Conservation (phyloP, 2,797 vertebrate species). For the Cossypha polioptera region DNA sequence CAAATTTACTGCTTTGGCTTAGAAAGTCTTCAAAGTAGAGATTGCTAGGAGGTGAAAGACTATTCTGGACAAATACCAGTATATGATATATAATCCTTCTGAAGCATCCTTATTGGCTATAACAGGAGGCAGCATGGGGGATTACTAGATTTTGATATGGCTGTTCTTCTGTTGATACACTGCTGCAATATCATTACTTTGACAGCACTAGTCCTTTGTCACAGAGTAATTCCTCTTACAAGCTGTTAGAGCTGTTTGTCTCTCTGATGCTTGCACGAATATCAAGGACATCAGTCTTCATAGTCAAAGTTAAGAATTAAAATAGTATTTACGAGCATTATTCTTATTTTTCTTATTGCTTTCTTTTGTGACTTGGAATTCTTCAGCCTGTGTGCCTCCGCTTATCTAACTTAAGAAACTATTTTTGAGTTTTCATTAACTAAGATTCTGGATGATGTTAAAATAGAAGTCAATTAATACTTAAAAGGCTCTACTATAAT, state of each 20-base stretch:
- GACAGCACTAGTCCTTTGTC: slow-evolving; percentile 7
- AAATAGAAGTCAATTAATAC: not conserved
- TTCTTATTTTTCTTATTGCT: slow-evolving; percentile 12
- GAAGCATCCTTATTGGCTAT: slow-evolving; percentile 18
- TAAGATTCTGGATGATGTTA: not conserved
- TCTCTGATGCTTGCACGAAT: slow-evolving; percentile 6
- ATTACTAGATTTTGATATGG: not conserved
- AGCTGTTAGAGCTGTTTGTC: slow-evolving; percentile 33
- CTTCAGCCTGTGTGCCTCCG: not conserved
- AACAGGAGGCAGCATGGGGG: not conserved
- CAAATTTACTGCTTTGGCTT: not conserved
- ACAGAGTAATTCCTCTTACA: slow-evolving; percentile 16
- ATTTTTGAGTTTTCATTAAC: not conserved
- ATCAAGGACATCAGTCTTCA: slow-evolving; percentile 38
- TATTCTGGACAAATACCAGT: not conserved
- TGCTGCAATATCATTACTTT: slow-evolving; percentile 46
- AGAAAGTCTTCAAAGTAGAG: not conserved
- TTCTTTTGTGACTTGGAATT: not conserved
- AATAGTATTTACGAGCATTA: slow-evolving; percentile 8
- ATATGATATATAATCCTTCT: slow-evolving; percentile 16
- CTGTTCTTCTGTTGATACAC: slow-evolving; percentile 42
- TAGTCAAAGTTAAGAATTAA: slow-evolving; percentile 36
- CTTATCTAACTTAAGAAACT: not conserved
- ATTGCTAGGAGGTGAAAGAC: not conserved
- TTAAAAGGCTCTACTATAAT: not conserved